These are phyloP conservation scores for Hydriomena furcata DNA, from an alignment of 2,888 invertebrate species.

Conservation along the genomic window DNA sequence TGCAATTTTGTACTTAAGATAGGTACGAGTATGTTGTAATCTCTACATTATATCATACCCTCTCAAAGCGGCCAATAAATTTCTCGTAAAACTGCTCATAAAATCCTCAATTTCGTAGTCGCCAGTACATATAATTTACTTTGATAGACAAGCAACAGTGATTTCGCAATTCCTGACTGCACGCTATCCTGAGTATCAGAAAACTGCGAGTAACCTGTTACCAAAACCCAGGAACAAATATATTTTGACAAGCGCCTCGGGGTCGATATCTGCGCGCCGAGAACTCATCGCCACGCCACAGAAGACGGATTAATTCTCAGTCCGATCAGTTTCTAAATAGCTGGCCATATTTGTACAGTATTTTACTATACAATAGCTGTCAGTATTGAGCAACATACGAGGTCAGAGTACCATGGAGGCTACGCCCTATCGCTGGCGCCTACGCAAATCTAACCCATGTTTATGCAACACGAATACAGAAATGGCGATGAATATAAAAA, in stretches of 20 bases:
- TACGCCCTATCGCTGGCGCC: conserved; percentile 35
- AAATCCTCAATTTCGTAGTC: no score
- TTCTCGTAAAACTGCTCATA: not conserved
- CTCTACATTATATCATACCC: not conserved
- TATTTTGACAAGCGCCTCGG: no score
- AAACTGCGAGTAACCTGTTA: no score
- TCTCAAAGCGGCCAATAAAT: not conserved
- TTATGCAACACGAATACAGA: conserved; percentile 32
- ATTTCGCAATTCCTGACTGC: no score
- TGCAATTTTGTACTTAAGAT: no score
- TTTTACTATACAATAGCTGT: conserved; percentile 31
- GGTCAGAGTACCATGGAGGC: conserved; percentile 36
- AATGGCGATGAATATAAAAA: conserved; percentile 23
- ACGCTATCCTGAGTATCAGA: no score
- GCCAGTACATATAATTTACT: no score
- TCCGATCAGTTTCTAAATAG: conserved; percentile 28
- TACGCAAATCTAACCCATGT: conserved; percentile 34
- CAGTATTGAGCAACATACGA: conserved; percentile 34
- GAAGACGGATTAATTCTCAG: conserved; percentile 23
- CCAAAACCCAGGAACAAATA: no score
- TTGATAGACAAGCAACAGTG: no score
- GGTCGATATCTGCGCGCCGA: no score
- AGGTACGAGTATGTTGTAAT: no score
- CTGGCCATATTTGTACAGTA: conserved; percentile 31
- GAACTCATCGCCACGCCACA: no score